These are phyloP conservation scores for Encarsia formosa DNA, from an alignment of 2,888 invertebrate genomes.

Conservation along the genomic window DNA sequence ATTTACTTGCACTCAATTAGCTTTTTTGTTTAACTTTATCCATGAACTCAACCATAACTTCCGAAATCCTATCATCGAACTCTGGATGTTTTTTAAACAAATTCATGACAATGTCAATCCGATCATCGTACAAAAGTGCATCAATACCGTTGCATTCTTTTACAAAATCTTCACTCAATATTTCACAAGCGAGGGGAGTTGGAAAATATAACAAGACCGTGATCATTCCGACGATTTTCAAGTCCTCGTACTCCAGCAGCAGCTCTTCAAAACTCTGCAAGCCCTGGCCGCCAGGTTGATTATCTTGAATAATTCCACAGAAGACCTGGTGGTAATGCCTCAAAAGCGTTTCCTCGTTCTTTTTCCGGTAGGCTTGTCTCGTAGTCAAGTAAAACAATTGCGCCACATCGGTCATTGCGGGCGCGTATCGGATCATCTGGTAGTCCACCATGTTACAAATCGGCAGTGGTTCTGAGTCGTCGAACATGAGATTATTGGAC, in stretches of 20 bases:
- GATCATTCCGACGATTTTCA: slow-evolving; percentile 35
- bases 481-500: slow-evolving; percentile 62
- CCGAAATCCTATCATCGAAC: slow-evolving; percentile 36
- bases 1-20: too few relatives aligned
- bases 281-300: slow-evolving; percentile 5
- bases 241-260: slow-evolving; percentile 35
- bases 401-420: slow-evolving; percentile 27
- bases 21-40: slow-evolving; percentile 9
- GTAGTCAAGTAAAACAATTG: slow-evolving; percentile 27
- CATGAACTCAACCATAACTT: slow-evolving; percentile 32
- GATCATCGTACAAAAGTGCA: slow-evolving; percentile 30
- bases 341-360: slow-evolving; percentile 59
- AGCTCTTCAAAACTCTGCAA: slow-evolving; percentile 35
- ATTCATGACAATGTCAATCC: slow-evolving; percentile 31
- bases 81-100: slow-evolving; percentile 33
- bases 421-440: slow-evolving; percentile 59
- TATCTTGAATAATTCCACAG: slow-evolving; percentile 26
- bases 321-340: slow-evolving; percentile 27
- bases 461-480: slow-evolving; percentile 50
- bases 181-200: slow-evolving; percentile 35
- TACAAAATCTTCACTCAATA: slow-evolving; percentile 28
- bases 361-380: slow-evolving; percentile 35
- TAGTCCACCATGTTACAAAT: slow-evolving; percentile 66
- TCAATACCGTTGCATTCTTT: slow-evolving; percentile 31
- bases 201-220: slow-evolving; percentile 35